Evolutionary conservation across 2,113 vertebrate species (phyloP).

Genomic region (Mesitornis unicolor): DNA sequence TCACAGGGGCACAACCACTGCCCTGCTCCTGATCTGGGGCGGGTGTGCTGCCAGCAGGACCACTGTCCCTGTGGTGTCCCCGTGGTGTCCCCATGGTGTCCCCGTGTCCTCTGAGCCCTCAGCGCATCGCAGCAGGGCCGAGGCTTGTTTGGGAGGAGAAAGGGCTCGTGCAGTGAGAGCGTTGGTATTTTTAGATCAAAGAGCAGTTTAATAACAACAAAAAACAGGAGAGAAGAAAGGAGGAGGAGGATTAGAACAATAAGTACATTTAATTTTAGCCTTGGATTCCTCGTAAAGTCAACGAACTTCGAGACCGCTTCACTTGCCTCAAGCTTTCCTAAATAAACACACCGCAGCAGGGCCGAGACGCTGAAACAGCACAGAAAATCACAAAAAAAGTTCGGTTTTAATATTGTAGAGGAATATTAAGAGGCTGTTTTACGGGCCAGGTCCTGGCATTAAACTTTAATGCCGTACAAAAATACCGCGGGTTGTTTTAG

Average conservation of each 20-base stretch:
- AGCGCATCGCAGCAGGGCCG: too few relatives aligned
- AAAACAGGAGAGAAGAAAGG: too few relatives aligned
- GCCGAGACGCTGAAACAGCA: neutral
- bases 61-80: too few relatives aligned
- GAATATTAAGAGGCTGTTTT: neutral
- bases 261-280: slow-evolving; percentile 1
- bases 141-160: neutral
- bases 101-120: neutral
- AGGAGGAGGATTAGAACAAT: slow-evolving; percentile 13
- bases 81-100: accelerated
- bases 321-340: neutral
- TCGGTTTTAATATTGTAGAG: neutral
- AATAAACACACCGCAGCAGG: neutral
- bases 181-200: neutral
- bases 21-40: too few relatives aligned
- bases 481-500: neutral
- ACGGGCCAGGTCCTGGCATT: neutral
- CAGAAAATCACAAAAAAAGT: neutral
- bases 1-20: too few relatives aligned
- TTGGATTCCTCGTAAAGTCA: neutral
- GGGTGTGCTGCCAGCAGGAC: neutral
- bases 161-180: neutral
- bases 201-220: neutral
- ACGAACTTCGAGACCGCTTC: neutral
- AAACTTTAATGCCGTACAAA: neutral